These are phyloP conservation scores for Zeuzera pyrina DNA, from an alignment of 2,888 invertebrate genomes.

Conservation along the genomic window DNA sequence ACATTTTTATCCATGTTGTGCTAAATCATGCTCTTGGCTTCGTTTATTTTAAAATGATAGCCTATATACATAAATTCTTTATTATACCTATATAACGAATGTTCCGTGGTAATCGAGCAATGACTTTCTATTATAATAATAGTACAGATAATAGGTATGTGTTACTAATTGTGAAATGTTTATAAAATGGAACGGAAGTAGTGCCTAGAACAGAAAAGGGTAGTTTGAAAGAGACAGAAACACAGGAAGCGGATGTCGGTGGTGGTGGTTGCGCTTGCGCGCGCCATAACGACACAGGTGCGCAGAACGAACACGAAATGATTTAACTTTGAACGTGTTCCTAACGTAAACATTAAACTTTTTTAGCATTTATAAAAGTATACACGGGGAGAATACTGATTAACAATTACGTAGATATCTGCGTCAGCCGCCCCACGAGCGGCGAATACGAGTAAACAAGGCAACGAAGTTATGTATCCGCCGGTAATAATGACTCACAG, in stretches of 20 bases:
- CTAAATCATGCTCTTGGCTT: too few relatives aligned
- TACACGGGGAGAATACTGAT: neutral
- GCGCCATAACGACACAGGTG: slow-evolving; percentile 34
- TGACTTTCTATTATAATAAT: too few relatives aligned
- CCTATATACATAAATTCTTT: too few relatives aligned
- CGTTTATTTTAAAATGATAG: too few relatives aligned
- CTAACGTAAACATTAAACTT: slow-evolving; percentile 28
- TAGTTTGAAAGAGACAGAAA: slow-evolving; percentile 34
- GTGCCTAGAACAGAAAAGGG: slow-evolving; percentile 29
- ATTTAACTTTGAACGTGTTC: slow-evolving; percentile 35
- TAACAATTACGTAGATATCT: neutral
- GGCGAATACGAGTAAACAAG: slow-evolving; percentile 1
- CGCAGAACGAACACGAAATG: slow-evolving; percentile 29
- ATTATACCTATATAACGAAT: too few relatives aligned
- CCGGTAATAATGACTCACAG: slow-evolving; percentile 31
- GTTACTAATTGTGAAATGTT: too few relatives aligned
- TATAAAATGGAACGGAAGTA: slow-evolving; percentile 21
- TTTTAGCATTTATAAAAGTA: slow-evolving; percentile 6
- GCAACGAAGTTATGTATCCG: slow-evolving; percentile 26
- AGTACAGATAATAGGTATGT: too few relatives aligned
- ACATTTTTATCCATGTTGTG: too few relatives aligned
- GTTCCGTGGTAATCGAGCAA: too few relatives aligned
- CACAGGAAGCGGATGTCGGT: slow-evolving; percentile 61
- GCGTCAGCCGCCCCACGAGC: neutral
- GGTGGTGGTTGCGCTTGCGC: slow-evolving; percentile 29